A percentile compares a stretch with the other conserved stretches of the same genome.
These are phyloP conservation scores for Crax fasciolata DNA, from an alignment of 2,797 vertebrate species.

Conservation along the genomic window DNA sequence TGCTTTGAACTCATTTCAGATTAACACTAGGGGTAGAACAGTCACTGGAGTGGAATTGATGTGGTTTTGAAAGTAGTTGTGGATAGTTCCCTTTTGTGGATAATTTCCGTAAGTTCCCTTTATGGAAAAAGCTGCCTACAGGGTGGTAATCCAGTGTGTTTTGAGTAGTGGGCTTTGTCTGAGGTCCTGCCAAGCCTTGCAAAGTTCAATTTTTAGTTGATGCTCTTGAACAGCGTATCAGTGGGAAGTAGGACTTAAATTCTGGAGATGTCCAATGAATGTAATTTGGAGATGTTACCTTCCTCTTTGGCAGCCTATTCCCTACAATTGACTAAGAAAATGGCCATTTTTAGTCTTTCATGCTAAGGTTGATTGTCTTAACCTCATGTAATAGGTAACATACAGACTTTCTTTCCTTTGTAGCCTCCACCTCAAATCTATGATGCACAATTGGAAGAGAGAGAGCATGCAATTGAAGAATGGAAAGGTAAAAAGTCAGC, in stretches of 20 bases:
- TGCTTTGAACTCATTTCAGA: not conserved
- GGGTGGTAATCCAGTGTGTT: not conserved
- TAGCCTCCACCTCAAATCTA: conserved; percentile 97
- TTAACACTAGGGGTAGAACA: not conserved
- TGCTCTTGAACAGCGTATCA: not conserved
- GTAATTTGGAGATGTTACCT: not conserved
- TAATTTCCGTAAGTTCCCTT: not conserved
- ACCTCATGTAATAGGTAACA: not conserved
- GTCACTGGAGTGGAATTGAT: not conserved
- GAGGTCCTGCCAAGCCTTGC: not conserved
- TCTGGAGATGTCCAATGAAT: not conserved
- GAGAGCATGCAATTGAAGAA: conserved; percentile 96
- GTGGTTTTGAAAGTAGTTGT: not conserved
- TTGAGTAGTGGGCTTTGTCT: not conserved
- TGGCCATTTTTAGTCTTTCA: not conserved
- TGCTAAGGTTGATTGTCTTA: not conserved
- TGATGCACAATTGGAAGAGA: conserved; percentile 95
- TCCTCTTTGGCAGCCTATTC: not conserved
- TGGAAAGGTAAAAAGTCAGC: conserved; percentile 92
- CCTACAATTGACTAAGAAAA: not conserved
- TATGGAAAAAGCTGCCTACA: not conserved
- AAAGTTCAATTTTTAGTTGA: not conserved
- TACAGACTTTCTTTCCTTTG: conserved; percentile 52
- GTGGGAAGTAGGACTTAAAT: not conserved
- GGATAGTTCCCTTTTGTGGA: not conserved